Conservation (phyloP, 2,888 invertebrate species). For the Tubulanus polymorphus region DNA sequence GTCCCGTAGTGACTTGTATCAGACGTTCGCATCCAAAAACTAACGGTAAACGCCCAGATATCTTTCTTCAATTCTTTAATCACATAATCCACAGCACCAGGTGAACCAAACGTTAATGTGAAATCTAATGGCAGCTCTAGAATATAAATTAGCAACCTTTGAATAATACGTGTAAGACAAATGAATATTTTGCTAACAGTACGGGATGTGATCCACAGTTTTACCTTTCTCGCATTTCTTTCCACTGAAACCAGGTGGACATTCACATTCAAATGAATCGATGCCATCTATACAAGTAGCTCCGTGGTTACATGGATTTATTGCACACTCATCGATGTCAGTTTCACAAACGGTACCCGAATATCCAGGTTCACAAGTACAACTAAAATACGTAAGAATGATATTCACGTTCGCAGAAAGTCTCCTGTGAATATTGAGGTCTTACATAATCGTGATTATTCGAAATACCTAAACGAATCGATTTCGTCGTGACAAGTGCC, state of each 20-base stretch:
- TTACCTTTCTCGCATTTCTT: conserved; percentile 29
- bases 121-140: conserved; percentile 58
- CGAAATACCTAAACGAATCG: conserved; percentile 26
- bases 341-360: conserved; percentile 39
- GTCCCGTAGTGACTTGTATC: conserved; percentile 68
- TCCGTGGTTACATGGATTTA: conserved; percentile 29
- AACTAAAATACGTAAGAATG: conserved; percentile 49
- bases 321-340: conserved; percentile 37
- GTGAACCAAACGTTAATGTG: conserved; percentile 59
- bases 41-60: conserved; percentile 58
- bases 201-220: neutral
- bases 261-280: conserved; percentile 56
- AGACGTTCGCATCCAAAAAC: conserved; percentile 64
- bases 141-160: conserved; percentile 11
- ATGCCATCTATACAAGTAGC: conserved; percentile 39
- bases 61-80: conserved; percentile 56
- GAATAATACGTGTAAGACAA: neutral
- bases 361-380: conserved; percentile 61
- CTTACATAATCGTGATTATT: neutral
- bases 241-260: conserved; percentile 38
- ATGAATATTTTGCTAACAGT: neutral
- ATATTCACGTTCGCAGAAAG: neutral
- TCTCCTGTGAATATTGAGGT: neutral
- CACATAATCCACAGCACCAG: conserved; percentile 62
- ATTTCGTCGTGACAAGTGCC: conserved; percentile 38